phyloP scores from a whole-genome alignment of 2,888 invertebrate species.

The Galerucella nymphaeae region DNA sequence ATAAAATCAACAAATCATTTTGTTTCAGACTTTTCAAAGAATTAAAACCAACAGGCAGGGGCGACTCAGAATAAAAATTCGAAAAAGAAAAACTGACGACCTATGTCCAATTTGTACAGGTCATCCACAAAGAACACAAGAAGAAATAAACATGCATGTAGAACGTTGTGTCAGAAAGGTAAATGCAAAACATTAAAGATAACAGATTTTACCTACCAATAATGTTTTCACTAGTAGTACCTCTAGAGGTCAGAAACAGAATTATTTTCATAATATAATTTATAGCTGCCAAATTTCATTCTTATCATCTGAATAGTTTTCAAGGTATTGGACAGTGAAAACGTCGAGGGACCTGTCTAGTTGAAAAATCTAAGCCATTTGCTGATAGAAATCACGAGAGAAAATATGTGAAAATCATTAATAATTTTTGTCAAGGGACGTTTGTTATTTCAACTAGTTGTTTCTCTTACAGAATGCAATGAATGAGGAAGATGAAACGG shows the following conservation, averaged over 20 bases:
- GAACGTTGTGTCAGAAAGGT: slow-evolving; percentile 73
- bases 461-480: slow-evolving; percentile 48
- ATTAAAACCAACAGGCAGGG: slow-evolving; percentile 78
- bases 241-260: too few relatives aligned
- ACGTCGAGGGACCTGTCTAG: too few relatives aligned
- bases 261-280: too few relatives aligned
- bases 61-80: slow-evolving; percentile 73
- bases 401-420: too few relatives aligned
- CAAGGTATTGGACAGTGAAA: too few relatives aligned
- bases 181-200: slow-evolving; percentile 34
- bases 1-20: slow-evolving; percentile 8
- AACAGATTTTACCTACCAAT: too few relatives aligned
- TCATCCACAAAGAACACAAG: slow-evolving; percentile 67
- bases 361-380: too few relatives aligned
- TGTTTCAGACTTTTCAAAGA: slow-evolving; percentile 73
- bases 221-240: too few relatives aligned
- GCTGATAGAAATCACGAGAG: too few relatives aligned
- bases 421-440: not conserved
- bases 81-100: slow-evolving; percentile 74
- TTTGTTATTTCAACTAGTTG: slow-evolving; percentile 26
- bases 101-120: slow-evolving; percentile 76
- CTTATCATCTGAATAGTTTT: too few relatives aligned
- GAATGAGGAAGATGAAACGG: slow-evolving; percentile 75
- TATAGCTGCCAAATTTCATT: too few relatives aligned
- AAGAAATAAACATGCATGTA: slow-evolving; percentile 73